A percentile compares a stretch with the other conserved stretches of the same genome.
Conservation (phyloP, 2,113 vertebrate genomes). For the Chunga burmeisteri region DNA sequence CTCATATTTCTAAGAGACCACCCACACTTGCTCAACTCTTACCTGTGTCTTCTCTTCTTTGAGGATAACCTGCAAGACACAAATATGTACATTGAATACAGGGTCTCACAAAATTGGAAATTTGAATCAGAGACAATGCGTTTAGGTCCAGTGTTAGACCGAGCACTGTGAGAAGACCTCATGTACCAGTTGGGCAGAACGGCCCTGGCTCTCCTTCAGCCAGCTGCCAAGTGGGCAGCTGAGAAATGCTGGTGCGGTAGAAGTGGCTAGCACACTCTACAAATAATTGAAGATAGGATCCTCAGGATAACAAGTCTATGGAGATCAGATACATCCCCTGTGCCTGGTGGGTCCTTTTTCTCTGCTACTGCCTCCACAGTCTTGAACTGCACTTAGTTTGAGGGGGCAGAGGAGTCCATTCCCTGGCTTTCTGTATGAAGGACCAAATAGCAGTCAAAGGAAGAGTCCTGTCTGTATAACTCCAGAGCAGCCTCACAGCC, state of each 20-base stretch:
- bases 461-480: not conserved
- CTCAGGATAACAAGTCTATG: not conserved
- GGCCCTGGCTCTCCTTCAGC: not conserved
- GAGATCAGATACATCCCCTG: not conserved
- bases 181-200: not conserved
- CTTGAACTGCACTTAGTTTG: not conserved
- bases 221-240: not conserved
- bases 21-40: slow-evolving; percentile 16
- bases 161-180: not conserved
- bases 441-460: not conserved
- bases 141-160: not conserved
- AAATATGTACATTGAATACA: not conserved
- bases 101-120: not conserved
- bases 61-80: slow-evolving; percentile 81
- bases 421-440: not conserved
- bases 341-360: not conserved
- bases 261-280: not conserved
- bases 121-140: not conserved
- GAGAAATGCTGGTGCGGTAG: not conserved
- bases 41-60: slow-evolving; percentile 96
- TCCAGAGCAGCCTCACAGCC: not conserved
- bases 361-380: not conserved
- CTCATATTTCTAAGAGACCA: not conserved
- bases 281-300: not conserved
- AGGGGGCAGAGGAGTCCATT: not conserved